These are phyloP conservation scores for Hypocryptadius cinnamomeus DNA, from an alignment of 2,113 vertebrate species.

Conservation along the genomic window DNA sequence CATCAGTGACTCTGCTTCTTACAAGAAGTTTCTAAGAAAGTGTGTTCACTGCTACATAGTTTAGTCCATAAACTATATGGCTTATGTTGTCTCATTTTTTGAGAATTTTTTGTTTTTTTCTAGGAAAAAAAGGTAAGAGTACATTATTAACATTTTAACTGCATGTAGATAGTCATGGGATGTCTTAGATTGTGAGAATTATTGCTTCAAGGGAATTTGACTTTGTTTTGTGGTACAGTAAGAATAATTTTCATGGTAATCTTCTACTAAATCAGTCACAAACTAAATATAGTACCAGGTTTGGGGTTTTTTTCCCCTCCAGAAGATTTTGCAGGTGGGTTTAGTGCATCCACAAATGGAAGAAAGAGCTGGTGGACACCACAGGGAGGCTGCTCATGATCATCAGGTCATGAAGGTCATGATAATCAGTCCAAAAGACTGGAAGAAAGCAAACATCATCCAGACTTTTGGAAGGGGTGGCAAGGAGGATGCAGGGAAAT, in stretches of 20 bases:
- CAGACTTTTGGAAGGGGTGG: neutral
- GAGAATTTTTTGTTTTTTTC: neutral
- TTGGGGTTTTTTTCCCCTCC: rapidly evolving
- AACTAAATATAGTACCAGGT: neutral
- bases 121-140: neutral
- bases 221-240: neutral
- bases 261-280: neutral
- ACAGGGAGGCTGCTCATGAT: neutral
- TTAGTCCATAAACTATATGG: neutral
- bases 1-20: neutral
- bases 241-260: neutral
- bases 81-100: neutral
- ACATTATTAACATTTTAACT: neutral
- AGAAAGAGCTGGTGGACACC: neutral
- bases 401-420: neutral
- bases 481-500: neutral
- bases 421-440: neutral
- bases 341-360: neutral
- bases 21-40: neutral
- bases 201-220: neutral
- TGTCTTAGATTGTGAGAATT: neutral
- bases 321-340: neutral
- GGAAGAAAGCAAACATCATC: neutral
- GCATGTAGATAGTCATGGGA: rapidly evolving
- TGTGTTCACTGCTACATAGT: neutral